Base-by-base conservation (phyloP, 2,113 vertebrate genomes). In the Pavo muticus region DNA sequence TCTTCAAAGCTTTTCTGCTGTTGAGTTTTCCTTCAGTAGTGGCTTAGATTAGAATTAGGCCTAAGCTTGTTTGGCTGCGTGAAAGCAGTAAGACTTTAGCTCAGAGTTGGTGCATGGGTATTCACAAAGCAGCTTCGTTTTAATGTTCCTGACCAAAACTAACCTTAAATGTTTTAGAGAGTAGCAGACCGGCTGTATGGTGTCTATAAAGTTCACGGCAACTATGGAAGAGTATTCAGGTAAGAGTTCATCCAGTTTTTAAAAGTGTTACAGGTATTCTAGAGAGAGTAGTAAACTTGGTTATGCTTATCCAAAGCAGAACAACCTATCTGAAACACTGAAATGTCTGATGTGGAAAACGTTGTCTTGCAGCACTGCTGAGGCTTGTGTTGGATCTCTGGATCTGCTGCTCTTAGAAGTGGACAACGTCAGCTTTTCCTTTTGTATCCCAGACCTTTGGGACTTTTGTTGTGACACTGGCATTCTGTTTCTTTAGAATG, bases 161-260 rank as follows among this genome's bases (percentile, higher is more conserved):
- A 64, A 95, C 54, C 68, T 96, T 14, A 95, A 89, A 94, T 96
- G 30, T 96, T 97, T 68, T 70, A 99, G 99, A 98, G 99, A 94
- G 99, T 99, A 67, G 99, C 99, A 92, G 99, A 99, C 88, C 98
- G 99, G 75, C 98, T 99, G 1, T 99, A 99, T 64, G 99, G 99
- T 29, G 99, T 99, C 57, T 99, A 99, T 97, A 99, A 99, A 96
- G 99, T 99, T 84, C 99, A 99, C 90, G 99, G 99, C 47, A 99
- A 99, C 98, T 99, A 99, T 6, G 99, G 99, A 50, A 97, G 99
- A 97, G 99, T 99, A 37, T 99, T 99, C 98, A 99, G 99, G 99
- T 99, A 94, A 96, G 97, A 86, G 23, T 65, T 96, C 23, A 59
- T 65, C 71, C n/a, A 8, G 11, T 16, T 60, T 76, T 87, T 12